Evolutionary conservation across 2,888 invertebrate genomes (phyloP).

Genomic region (Polymixis lichenea): DNA sequence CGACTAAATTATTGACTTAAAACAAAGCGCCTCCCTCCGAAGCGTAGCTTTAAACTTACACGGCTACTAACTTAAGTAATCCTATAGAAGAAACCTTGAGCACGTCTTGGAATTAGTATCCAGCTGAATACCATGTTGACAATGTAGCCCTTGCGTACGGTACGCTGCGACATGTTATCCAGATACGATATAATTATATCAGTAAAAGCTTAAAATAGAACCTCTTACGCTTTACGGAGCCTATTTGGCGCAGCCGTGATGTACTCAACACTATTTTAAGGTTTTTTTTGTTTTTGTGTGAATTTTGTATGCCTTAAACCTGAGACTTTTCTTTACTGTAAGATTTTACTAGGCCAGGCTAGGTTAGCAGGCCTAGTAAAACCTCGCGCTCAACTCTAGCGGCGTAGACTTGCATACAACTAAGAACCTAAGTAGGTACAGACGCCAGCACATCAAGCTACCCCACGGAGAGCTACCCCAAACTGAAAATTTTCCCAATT

Average conservation of each 20-base stretch:
- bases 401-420: neutral
- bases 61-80: neutral
- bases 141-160: slow-evolving; percentile 30
- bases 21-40: neutral
- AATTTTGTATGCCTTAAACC: too few relatives aligned
- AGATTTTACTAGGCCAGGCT: neutral
- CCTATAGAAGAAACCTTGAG: neutral
- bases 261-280: too few relatives aligned
- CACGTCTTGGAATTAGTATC: slow-evolving; percentile 14
- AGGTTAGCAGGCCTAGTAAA: neutral
- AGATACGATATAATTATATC: slow-evolving; percentile 31
- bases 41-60: neutral
- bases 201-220: slow-evolving; percentile 28
- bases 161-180: slow-evolving; percentile 13
- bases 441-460: too few relatives aligned
- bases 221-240: neutral
- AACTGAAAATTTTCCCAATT: too few relatives aligned
- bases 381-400: neutral
- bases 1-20: neutral
- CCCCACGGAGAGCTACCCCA: too few relatives aligned
- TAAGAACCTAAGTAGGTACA: too few relatives aligned
- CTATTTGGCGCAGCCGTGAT: too few relatives aligned
- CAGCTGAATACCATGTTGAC: neutral
- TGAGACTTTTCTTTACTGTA: too few relatives aligned
- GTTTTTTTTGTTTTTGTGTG: too few relatives aligned